Conservation (phyloP, 2,888 invertebrate species). For the Brassicogethes aeneus region DNA sequence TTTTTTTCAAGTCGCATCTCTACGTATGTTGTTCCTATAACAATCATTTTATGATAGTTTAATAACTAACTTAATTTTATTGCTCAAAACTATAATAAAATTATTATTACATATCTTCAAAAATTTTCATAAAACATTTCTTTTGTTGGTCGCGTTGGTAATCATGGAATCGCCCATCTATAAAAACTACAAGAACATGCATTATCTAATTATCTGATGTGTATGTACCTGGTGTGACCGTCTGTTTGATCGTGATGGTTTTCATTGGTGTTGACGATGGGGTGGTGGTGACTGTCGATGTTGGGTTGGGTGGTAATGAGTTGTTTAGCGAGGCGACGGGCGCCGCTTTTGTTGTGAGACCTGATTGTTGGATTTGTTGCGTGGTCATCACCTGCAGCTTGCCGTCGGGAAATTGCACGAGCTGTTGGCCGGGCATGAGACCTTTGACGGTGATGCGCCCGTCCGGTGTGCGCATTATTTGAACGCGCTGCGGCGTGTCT, state of each 20-base stretch:
- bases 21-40: no score
- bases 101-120: no score
- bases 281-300: slow-evolving; percentile 26
- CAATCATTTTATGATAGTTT: no score
- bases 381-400: slow-evolving; percentile 77
- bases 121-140: no score
- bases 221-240: slow-evolving; percentile 19
- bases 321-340: no score
- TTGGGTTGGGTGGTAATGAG: slow-evolving; percentile 34
- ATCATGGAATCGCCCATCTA: no score
- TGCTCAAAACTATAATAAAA: no score
- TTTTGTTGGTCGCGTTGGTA: no score
- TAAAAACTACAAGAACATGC: no score
- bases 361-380: slow-evolving; percentile 45
- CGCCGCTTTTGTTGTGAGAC: slow-evolving; percentile 37
- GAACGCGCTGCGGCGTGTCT: slow-evolving; percentile 64
- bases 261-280: slow-evolving; percentile 23
- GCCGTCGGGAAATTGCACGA: slow-evolving; percentile 89
- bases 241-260: slow-evolving; percentile 22
- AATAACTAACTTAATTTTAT: no score
- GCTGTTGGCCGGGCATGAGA: slow-evolving; percentile 83
- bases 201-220: no score
- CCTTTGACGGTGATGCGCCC: slow-evolving; percentile 90
- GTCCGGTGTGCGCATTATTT: slow-evolving; percentile 83
- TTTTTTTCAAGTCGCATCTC: no score